Conservation (phyloP, 2,888 invertebrate genomes). For the Branchellion lobata region DNA sequence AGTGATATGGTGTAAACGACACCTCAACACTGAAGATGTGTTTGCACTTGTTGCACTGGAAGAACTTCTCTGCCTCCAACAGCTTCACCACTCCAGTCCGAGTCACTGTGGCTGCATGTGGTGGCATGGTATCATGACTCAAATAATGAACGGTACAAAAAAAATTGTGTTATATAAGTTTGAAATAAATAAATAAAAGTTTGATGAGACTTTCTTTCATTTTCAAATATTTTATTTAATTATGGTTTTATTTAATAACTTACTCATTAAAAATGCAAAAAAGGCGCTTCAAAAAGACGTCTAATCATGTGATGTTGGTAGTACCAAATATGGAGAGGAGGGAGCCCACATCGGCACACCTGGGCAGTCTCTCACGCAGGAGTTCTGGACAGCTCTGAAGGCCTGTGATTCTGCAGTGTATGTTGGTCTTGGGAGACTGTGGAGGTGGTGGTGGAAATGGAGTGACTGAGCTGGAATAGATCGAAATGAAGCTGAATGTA, state of each 20-base stretch:
- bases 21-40: slow-evolving; percentile 70
- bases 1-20: not conserved
- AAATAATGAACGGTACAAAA: not conserved
- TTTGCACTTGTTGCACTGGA: slow-evolving; percentile 77
- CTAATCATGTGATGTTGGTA: too few relatives aligned
- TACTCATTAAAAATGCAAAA: too few relatives aligned
- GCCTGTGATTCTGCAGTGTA: slow-evolving; percentile 69
- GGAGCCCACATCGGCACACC: slow-evolving; percentile 72
- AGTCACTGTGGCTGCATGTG: slow-evolving; percentile 69
- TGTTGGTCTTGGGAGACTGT: slow-evolving; percentile 68
- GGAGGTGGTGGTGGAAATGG: not conserved
- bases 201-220: too few relatives aligned
- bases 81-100: slow-evolving; percentile 75
- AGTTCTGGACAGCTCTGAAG: slow-evolving; percentile 73
- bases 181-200: too few relatives aligned
- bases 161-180: too few relatives aligned
- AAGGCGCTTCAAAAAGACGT: too few relatives aligned
- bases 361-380: slow-evolving; percentile 69
- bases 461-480: not conserved
- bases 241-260: too few relatives aligned
- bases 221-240: too few relatives aligned
- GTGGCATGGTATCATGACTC: slow-evolving; percentile 50
- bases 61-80: slow-evolving; percentile 74
- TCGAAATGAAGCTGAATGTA: not conserved
- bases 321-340: slow-evolving; percentile 75